These are phyloP conservation scores for Drosophila jambulina DNA, from an alignment of 1,140 invertebrate species.

Conservation along the genomic window DNA sequence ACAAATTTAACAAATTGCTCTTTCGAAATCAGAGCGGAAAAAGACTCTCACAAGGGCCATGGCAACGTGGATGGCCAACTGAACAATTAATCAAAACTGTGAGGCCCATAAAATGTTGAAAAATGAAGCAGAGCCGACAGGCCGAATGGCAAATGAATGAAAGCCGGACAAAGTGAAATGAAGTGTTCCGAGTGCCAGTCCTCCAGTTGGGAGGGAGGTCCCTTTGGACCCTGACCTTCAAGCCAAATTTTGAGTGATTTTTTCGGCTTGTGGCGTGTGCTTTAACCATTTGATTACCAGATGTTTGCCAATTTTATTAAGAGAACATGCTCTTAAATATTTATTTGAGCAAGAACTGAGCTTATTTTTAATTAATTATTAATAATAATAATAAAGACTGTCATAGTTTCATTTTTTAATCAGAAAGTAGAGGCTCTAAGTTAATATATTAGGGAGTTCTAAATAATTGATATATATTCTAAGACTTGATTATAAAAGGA, in stretches of 20 bases:
- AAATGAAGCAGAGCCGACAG: constrained; percentile 64
- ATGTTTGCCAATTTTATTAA: neutral
- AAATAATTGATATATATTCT: neutral
- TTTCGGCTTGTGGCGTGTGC: neutral
- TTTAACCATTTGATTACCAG: no score
- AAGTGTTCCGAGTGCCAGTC: constrained; percentile 29
- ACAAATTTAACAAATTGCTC: constrained; percentile 62
- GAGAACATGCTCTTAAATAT: neutral
- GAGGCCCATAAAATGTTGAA: constrained; percentile 62
- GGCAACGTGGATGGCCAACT: constrained; percentile 27
- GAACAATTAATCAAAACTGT: constrained; percentile 71
- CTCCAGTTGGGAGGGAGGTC: neutral
- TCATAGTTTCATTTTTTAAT: neutral
- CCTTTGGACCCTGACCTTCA: constrained; percentile 2
- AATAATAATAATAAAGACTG: no score
- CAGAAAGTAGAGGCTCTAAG: neutral
- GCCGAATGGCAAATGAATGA: constrained; percentile 57
- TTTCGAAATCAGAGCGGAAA: constrained; percentile 29
- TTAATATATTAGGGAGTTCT: neutral
- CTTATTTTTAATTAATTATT: no score
- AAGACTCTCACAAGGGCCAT: constrained; percentile 15
- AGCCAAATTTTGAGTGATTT: neutral
- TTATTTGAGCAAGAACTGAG: neutral
- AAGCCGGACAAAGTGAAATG: constrained; percentile 43
- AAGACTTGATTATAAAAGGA: neutral